phyloP scores from a whole-genome alignment of 2,113 vertebrate genomes.

The Salvelinus alpinus region DNA sequence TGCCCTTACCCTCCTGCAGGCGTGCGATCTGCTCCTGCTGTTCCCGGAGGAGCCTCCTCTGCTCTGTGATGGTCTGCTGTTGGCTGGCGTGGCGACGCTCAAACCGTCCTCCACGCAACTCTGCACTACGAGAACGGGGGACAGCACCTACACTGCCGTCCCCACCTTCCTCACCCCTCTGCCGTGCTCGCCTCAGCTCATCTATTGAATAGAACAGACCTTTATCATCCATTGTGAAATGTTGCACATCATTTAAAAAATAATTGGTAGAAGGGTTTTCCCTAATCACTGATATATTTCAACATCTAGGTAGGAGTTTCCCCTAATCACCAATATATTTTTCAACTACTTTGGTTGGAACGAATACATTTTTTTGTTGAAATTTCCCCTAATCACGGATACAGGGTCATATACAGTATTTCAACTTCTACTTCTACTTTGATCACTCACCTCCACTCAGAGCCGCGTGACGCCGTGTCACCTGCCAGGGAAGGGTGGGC shows the following conservation, averaged over 20 bases:
- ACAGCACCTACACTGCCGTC: neutral
- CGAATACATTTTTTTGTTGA: no score
- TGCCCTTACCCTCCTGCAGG: constrained; percentile 77
- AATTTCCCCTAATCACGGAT: no score
- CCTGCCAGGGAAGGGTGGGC: constrained; percentile 68
- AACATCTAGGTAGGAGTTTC: no score
- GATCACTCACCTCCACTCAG: constrained; percentile 45
- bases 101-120: constrained; percentile 55
- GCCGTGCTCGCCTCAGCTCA: constrained; percentile 46
- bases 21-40: constrained; percentile 81
- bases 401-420: no score
- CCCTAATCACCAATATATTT: no score
- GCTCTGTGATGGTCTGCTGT: constrained; percentile 81
- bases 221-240: no score
- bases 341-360: no score
- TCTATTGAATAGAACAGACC: neutral
- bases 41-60: constrained; percentile 83
- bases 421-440: no score
- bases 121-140: neutral
- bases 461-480: constrained; percentile 60
- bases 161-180: constrained; percentile 8
- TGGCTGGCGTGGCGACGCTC: constrained; percentile 75
- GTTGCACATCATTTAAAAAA: no score
- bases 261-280: no score
- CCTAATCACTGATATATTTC: no score